Conservation (phyloP, 2,888 invertebrate genomes). For the Dasysyrphus albostriatus region DNA sequence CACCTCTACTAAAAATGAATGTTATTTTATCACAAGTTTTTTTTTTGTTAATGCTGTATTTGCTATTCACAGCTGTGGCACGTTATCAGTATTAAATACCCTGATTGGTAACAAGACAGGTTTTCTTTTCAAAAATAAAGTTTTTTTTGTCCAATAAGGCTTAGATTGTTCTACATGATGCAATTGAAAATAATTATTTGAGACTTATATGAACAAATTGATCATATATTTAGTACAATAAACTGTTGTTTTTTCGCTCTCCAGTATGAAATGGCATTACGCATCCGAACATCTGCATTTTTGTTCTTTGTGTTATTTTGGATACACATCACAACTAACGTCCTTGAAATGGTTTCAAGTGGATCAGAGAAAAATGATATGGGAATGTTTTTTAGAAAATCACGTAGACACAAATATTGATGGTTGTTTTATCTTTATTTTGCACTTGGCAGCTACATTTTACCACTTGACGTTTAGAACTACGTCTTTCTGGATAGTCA, state of each 20-base stretch:
- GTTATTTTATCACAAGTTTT: conserved; percentile 50
- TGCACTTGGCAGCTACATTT: conserved; percentile 8
- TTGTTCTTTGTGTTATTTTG: conserved; percentile 15
- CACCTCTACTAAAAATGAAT: conserved; percentile 44
- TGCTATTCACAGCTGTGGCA: conserved; percentile 65
- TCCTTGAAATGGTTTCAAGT: conserved; percentile 43
- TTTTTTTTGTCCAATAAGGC: neutral
- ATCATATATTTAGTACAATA: neutral
- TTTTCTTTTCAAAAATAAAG: neutral
- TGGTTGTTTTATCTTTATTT: conserved; percentile 10
- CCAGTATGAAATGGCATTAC: too few relatives aligned
- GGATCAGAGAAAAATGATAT: conserved; percentile 16
- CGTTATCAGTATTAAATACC: conserved; percentile 55
- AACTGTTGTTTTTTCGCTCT: neutral
- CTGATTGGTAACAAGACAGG: conserved; percentile 56
- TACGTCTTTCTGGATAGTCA: neutral
- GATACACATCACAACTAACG: conserved; percentile 17
- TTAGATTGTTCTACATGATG: neutral
- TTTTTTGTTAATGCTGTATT: conserved; percentile 21
- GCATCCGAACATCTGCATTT: conserved; percentile 37
- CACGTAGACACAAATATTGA: conserved; percentile 21
- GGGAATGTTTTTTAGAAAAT: conserved; percentile 28
- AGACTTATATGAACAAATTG: neutral
- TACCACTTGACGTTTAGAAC: conserved; percentile 7
- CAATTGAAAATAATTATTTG: neutral